Conservation (phyloP, 2,888 invertebrate species). For the Steromphala cineraria region DNA sequence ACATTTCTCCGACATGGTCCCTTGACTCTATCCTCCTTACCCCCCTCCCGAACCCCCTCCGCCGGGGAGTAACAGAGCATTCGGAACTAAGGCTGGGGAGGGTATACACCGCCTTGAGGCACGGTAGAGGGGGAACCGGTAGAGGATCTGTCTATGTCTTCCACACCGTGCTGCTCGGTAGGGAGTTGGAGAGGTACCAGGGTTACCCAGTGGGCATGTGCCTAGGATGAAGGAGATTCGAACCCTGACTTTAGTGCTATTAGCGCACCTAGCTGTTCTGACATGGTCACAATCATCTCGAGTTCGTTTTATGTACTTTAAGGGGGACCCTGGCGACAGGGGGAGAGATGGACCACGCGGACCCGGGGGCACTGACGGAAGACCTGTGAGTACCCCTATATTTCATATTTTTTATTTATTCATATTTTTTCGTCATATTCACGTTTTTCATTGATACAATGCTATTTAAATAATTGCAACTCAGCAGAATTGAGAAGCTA, state of each 20-base stretch:
- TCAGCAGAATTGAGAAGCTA: too few species aligned
- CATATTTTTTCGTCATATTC: not conserved
- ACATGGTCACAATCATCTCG: constrained; percentile 14
- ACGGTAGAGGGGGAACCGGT: too few species aligned
- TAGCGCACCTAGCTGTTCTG: not conserved
- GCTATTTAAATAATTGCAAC: too few species aligned
- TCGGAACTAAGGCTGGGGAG: too few species aligned
- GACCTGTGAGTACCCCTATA: constrained; percentile 53
- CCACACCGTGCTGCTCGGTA: too few species aligned
- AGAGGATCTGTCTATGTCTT: too few species aligned
- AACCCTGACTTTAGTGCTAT: not conserved
- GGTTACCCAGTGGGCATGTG: not conserved
- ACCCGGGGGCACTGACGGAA: constrained; percentile 57
- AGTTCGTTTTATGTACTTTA: constrained; percentile 33
- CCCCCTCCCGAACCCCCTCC: not conserved
- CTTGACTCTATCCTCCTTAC: too few species aligned
- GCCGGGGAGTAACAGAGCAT: not conserved
- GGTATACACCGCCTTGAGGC: too few species aligned
- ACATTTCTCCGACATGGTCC: too few species aligned
- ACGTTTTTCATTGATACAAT: constrained; percentile 17
- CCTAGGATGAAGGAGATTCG: not conserved
- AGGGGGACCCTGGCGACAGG: constrained; percentile 59
- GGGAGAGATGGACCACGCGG: constrained; percentile 74
- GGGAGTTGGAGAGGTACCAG: not conserved
- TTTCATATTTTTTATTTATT: not conserved